A percentile compares a stretch with the other conserved stretches of the same genome.
phyloP scores from a whole-genome alignment of 2,888 invertebrate genomes.

The Byasa hedistus region DNA sequence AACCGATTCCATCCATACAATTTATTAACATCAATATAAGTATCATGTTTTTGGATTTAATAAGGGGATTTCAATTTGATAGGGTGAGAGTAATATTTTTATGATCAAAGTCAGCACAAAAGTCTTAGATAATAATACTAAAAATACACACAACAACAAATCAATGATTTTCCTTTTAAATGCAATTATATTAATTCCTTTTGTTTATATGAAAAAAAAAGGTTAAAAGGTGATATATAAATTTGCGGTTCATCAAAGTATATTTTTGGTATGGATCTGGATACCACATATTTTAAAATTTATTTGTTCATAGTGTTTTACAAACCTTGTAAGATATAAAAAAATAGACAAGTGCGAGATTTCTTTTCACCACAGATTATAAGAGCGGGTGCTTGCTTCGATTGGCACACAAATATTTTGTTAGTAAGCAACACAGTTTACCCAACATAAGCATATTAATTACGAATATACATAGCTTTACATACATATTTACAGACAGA shows the following conservation, averaged over 20 bases:
- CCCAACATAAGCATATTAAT: conserved; percentile 27
- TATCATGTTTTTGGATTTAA: too few species aligned
- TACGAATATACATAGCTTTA: conserved; percentile 16
- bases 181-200: not conserved
- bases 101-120: too few species aligned
- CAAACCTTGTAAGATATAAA: conserved; percentile 3
- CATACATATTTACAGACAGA: conserved; percentile 2
- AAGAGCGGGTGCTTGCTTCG: not conserved
- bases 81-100: too few species aligned
- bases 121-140: too few species aligned
- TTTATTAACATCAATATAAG: too few species aligned
- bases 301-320: not conserved
- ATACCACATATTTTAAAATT: not conserved
- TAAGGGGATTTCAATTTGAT: too few species aligned
- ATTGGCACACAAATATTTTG: conserved; percentile 27
- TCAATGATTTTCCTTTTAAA: not conserved
- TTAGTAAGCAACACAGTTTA: conserved; percentile 29
- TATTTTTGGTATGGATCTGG: not conserved
- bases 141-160: not conserved
- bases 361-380: conserved; percentile 8
- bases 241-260: too few species aligned
- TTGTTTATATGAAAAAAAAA: not conserved
- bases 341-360: conserved; percentile 12
- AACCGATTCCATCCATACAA: too few species aligned
- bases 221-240: too few species aligned